Percentiles rank a stretch among this genome's conserved stretches.
These are phyloP conservation scores for Phania funesta DNA, from an alignment of 2,888 invertebrate genomes.

Conservation along the genomic window DNA sequence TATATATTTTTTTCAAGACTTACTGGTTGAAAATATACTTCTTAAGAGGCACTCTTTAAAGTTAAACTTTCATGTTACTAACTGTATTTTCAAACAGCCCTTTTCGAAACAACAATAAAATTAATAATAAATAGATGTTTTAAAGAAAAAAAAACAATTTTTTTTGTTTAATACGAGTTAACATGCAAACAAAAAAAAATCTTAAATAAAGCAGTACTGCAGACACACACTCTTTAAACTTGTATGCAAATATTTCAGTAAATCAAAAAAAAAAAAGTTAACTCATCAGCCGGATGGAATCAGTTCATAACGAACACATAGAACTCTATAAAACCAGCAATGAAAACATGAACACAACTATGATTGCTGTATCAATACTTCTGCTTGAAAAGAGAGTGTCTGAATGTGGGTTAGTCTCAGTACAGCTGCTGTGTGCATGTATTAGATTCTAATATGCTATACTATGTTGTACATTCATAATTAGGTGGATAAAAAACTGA, in stretches of 20 bases:
- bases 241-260: not conserved
- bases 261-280: not conserved
- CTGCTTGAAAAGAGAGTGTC: constrained; percentile 28
- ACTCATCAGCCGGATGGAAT: too few species aligned
- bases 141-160: too few species aligned
- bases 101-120: too few species aligned
- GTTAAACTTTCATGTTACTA: too few species aligned
- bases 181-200: not conserved
- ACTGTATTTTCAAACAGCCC: too few species aligned
- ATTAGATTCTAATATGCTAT: not conserved
- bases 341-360: constrained; percentile 4
- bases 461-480: not conserved
- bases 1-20: too few species aligned
- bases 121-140: too few species aligned
- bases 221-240: not conserved
- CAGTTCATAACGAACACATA: not conserved
- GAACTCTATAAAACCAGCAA: not conserved
- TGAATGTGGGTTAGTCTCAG: not conserved
- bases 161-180: too few species aligned
- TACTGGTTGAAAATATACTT: too few species aligned
- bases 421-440: not conserved
- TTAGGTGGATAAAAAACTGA: not conserved
- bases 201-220: not conserved
- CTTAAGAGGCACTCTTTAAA: too few species aligned
- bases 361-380: constrained; percentile 60